A percentile compares a stretch with the other conserved stretches of the same genome.
Evolutionary conservation across 2,797 vertebrate species (phyloP).

Genomic region (Pelodytes ibericus): DNA sequence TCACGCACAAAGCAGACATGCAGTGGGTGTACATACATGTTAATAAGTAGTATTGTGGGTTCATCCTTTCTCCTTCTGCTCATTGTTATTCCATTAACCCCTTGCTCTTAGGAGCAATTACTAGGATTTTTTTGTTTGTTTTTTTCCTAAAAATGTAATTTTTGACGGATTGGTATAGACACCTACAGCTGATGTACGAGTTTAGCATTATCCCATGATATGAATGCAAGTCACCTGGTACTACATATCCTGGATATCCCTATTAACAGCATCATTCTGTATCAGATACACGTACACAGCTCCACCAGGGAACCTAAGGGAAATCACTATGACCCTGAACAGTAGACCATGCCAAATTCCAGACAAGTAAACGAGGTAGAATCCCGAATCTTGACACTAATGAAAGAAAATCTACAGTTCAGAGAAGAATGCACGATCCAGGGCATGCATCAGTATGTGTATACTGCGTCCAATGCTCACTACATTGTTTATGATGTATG

Average conservation of each 20-base stretch:
- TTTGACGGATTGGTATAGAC: no score
- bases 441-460: not conserved
- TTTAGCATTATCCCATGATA: not conserved
- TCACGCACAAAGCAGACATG: no score
- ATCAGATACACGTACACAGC: constrained; percentile 21
- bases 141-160: no score
- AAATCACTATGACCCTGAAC: constrained; percentile 30
- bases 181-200: not conserved
- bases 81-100: no score
- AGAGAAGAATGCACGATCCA: not conserved
- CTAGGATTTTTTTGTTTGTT: no score
- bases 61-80: no score
- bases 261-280: constrained; percentile 19
- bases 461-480: not conserved
- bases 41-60: no score
- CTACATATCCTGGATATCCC: not conserved
- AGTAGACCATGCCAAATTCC: constrained; percentile 21
- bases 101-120: no score
- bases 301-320: constrained; percentile 29
- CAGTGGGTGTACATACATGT: no score
- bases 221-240: constrained; percentile 33
- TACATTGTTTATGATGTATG: constrained; percentile 9
- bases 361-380: constrained; percentile 16
- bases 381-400: constrained; percentile 37
- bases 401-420: constrained; percentile 33